A percentile compares a stretch with the other conserved stretches of the same genome.
phyloP scores from a whole-genome alignment of 53 echinoderm and acorn worm species.

The Luidia sarsii region DNA sequence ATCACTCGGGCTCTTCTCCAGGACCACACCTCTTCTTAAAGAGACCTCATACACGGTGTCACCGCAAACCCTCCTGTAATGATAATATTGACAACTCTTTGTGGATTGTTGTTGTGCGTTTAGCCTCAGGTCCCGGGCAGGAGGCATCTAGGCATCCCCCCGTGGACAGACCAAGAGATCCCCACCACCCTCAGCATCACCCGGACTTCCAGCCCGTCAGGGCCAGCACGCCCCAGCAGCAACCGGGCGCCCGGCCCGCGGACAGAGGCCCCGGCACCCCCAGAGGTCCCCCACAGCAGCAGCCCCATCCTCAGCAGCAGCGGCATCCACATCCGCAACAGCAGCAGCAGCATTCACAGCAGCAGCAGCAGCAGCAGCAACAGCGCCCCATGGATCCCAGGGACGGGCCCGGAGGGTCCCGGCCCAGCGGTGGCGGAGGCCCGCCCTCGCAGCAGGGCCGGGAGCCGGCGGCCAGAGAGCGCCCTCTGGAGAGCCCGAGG shows the following conservation, averaged over 20 bases:
- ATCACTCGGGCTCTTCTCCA: too few relatives aligned
- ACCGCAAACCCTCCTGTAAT: too few relatives aligned
- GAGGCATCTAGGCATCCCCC: slow-evolving; percentile 24
- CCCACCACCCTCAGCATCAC: slow-evolving; percentile 27
- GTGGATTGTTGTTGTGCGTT: neutral
- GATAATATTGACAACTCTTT: too few relatives aligned
- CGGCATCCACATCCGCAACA: too few relatives aligned
- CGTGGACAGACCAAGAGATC: slow-evolving; percentile 12
- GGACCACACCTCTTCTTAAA: too few relatives aligned
- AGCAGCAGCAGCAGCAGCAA: too few relatives aligned
- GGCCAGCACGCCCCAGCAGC: slow-evolving; percentile 32
- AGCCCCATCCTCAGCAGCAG: too few relatives aligned
- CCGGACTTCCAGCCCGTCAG: slow-evolving; percentile 28
- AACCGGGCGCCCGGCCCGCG: neutral
- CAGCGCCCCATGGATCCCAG: slow-evolving; percentile 26
- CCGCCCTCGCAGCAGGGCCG: slow-evolving; percentile 30
- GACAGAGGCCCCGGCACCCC: neutral
- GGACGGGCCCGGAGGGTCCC: slow-evolving; percentile 30
- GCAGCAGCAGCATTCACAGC: too few relatives aligned
- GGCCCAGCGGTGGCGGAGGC: slow-evolving; percentile 25
- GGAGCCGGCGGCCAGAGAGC: slow-evolving; percentile 11
- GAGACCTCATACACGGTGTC: too few relatives aligned
- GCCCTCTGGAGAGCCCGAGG: slow-evolving; percentile 3
- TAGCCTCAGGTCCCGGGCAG: slow-evolving; percentile 29
- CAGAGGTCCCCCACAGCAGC: neutral